These are phyloP conservation scores for Manacus vitellinus DNA, from an alignment of 2,113 vertebrate species.

Conservation along the genomic window DNA sequence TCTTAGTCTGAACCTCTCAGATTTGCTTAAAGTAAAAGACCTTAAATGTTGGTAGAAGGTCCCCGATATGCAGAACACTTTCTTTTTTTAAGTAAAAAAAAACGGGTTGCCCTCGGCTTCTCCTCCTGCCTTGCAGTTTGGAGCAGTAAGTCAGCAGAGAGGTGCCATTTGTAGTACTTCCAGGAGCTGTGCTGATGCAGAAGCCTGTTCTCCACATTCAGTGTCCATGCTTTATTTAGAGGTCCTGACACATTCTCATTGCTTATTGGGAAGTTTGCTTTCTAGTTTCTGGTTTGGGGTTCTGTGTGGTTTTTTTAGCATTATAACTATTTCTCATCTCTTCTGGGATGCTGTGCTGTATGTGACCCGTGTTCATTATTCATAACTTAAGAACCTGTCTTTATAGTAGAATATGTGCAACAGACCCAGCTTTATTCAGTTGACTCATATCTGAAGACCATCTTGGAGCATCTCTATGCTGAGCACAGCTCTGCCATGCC, in stretches of 20 bases:
- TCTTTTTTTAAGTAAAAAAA: background rate
- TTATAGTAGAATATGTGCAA: background rate
- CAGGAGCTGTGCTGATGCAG: background rate
- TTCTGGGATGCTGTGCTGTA: background rate
- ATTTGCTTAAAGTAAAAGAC: background rate
- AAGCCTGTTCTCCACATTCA: background rate
- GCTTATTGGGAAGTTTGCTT: background rate
- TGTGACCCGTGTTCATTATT: background rate
- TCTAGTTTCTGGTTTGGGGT: background rate
- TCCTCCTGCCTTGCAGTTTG: background rate
- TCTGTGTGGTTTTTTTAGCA: background rate
- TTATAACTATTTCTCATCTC: background rate
- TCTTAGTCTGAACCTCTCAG: background rate
- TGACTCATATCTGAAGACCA: background rate
- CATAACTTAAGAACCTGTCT: background rate
- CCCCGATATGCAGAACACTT: accelerated
- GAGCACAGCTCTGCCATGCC: background rate
- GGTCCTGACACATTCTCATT: background rate
- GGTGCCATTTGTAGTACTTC: background rate
- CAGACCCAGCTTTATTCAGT: background rate
- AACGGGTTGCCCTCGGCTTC: accelerated
- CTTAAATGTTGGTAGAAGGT: background rate
- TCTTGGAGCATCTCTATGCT: background rate
- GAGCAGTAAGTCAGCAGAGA: background rate
- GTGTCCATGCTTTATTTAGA: background rate